These are phyloP conservation scores for Thaumetopoea pityocampa DNA, from an alignment of 1,140 invertebrate genomes.

Conservation along the genomic window DNA sequence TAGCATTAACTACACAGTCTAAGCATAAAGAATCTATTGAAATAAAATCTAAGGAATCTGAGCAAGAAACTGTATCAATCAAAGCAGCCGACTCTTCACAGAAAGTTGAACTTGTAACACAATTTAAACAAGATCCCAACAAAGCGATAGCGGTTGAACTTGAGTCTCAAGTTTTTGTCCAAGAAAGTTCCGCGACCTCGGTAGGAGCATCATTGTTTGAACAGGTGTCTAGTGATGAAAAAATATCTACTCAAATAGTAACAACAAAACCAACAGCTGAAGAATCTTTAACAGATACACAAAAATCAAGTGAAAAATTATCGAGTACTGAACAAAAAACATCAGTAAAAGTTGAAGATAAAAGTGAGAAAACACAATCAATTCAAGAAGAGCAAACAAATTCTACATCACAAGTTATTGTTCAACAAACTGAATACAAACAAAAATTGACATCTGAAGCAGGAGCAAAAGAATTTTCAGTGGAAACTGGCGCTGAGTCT, in stretches of 20 bases:
- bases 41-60: not conserved
- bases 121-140: too few relatives aligned
- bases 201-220: not conserved
- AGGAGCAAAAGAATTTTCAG: conserved; percentile 13
- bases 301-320: conserved; percentile 2
- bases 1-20: too few relatives aligned
- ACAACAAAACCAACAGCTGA: conserved; percentile 9
- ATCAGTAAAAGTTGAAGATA: conserved; percentile 1
- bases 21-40: not conserved
- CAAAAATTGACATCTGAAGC: conserved; percentile 8
- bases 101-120: too few relatives aligned
- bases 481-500: conserved; percentile 23
- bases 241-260: conserved; percentile 1
- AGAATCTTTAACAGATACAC: conserved; percentile 11
- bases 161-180: too few relatives aligned
- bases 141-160: too few relatives aligned
- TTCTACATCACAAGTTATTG: conserved; percentile 24
- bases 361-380: conserved; percentile 15
- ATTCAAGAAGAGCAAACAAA: conserved; percentile 17
- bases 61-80: not conserved
- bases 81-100: too few relatives aligned
- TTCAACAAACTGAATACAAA: conserved; percentile 29
- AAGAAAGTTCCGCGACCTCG: too few relatives aligned
- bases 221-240: conserved; percentile 4
- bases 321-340: conserved; percentile 1